These are phyloP conservation scores for Aurelia sp. DNA, from an alignment of 30 jellyfish, hydroid and myxozoan species.

Conservation along the genomic window DNA sequence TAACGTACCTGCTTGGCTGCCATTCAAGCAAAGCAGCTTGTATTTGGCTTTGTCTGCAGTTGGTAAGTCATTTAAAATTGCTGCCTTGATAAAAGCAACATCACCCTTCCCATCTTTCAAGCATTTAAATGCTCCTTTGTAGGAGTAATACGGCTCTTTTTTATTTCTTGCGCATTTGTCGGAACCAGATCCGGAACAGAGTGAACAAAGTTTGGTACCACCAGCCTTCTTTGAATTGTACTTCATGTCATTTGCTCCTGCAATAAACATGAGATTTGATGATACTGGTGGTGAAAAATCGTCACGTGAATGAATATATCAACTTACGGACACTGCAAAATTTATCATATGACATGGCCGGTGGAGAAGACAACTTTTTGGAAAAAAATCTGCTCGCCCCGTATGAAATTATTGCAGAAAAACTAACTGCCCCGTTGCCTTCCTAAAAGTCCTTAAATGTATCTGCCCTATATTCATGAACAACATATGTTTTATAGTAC, in stretches of 20 bases:
- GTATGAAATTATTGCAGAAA: too few relatives aligned
- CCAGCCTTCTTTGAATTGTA: conserved; percentile 46
- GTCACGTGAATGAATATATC: too few relatives aligned
- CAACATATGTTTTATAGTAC: too few relatives aligned
- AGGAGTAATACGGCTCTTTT: conserved; percentile 62
- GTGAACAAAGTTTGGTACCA: conserved; percentile 38
- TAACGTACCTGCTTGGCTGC: neutral
- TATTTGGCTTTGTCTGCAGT: conserved; percentile 26
- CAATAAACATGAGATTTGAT: too few relatives aligned
- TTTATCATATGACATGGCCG: too few relatives aligned
- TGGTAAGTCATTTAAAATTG: neutral
- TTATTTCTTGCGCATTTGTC: conserved; percentile 42
- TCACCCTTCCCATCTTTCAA: conserved; percentile 60
- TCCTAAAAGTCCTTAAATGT: too few relatives aligned
- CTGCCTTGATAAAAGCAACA: conserved; percentile 58
- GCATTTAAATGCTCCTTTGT: conserved; percentile 72
- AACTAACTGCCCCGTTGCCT: too few relatives aligned
- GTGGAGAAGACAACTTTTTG: too few relatives aligned
- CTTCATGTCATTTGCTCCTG: conserved; percentile 39
- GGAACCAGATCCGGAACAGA: conserved; percentile 42
- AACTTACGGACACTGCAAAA: too few relatives aligned
- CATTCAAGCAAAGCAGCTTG: conserved; percentile 28
- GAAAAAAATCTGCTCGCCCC: too few relatives aligned
- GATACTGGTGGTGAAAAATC: too few relatives aligned
- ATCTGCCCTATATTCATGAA: too few relatives aligned